Percentiles rank a stretch among this genome's conserved stretches.
phyloP scores from a whole-genome alignment of 2,113 vertebrate species.

The Hystrix cristata region DNA sequence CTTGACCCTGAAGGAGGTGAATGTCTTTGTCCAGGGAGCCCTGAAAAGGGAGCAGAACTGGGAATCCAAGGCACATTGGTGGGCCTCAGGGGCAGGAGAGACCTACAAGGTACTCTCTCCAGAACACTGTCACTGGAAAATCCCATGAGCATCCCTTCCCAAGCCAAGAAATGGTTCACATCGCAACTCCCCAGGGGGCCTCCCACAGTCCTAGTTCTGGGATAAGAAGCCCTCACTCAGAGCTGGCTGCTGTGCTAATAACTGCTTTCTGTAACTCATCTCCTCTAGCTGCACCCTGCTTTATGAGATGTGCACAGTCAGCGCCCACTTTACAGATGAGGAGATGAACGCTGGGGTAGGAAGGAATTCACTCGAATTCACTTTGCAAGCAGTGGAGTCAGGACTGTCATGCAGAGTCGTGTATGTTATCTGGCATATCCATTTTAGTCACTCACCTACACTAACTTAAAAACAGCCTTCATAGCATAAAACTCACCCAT shows the following conservation, averaged over 20 bases:
- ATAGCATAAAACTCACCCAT: neutral
- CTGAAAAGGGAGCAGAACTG: neutral
- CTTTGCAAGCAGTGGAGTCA: neutral
- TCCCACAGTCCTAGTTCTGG: neutral
- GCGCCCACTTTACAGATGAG: neutral
- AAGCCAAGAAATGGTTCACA: neutral
- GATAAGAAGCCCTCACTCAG: neutral
- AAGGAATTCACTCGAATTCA: neutral
- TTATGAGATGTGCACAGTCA: neutral
- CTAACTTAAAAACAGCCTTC: constrained; percentile 6
- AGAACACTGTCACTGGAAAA: neutral
- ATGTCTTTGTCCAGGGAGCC: neutral
- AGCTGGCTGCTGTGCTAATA: no score
- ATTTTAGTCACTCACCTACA: constrained; percentile 1
- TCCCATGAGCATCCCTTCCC: neutral
- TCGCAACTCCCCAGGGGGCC: neutral
- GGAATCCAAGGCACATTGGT: neutral
- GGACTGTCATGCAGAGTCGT: neutral
- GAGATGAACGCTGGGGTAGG: neutral
- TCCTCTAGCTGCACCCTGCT: neutral
- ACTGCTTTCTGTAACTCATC: neutral
- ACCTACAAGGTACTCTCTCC: neutral
- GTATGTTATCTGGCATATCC: neutral
- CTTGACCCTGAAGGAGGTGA: neutral
- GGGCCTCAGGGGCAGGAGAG: neutral